Conservation (phyloP, 2,797 vertebrate genomes). For the Pteropus rufus region DNA sequence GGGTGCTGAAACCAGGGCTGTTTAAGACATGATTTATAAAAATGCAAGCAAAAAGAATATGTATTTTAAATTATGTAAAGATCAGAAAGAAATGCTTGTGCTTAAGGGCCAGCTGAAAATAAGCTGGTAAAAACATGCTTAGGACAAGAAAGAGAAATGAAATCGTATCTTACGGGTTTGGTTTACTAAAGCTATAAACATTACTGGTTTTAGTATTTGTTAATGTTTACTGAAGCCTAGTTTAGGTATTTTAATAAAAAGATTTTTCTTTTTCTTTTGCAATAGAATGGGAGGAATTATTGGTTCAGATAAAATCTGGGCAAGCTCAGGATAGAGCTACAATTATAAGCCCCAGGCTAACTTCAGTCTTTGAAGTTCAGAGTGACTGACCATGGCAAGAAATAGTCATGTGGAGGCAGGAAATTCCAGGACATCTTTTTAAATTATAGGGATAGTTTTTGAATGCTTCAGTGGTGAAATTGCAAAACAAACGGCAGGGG, state of each 20-base stretch:
- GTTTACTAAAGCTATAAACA: constrained; percentile 24
- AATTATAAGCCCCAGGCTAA: constrained; percentile 7
- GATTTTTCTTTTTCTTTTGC: background rate
- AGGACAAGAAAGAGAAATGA: constrained; percentile 3
- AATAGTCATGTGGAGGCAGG: constrained; percentile 20
- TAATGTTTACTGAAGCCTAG: background rate
- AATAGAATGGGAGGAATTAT: background rate
- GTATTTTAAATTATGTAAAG: background rate
- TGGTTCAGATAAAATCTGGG: background rate
- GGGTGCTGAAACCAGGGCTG: background rate
- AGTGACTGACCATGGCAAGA: background rate
- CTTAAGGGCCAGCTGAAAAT: background rate
- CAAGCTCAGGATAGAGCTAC: constrained; percentile 4
- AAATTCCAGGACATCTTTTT: constrained; percentile 51
- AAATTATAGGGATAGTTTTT: constrained; percentile 30
- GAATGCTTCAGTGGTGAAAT: background rate
- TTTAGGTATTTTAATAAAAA: constrained; percentile 46
- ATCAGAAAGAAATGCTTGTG: background rate
- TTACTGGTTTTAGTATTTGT: constrained; percentile 27
- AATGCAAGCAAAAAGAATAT: background rate
- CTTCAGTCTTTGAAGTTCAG: constrained; percentile 59
- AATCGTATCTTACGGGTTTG: background rate
- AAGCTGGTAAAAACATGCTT: constrained; percentile 2
- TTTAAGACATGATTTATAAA: background rate
- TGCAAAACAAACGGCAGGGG: background rate